phyloP scores from a whole-genome alignment of 2,797 vertebrate species.

The Anguilla anguilla region DNA sequence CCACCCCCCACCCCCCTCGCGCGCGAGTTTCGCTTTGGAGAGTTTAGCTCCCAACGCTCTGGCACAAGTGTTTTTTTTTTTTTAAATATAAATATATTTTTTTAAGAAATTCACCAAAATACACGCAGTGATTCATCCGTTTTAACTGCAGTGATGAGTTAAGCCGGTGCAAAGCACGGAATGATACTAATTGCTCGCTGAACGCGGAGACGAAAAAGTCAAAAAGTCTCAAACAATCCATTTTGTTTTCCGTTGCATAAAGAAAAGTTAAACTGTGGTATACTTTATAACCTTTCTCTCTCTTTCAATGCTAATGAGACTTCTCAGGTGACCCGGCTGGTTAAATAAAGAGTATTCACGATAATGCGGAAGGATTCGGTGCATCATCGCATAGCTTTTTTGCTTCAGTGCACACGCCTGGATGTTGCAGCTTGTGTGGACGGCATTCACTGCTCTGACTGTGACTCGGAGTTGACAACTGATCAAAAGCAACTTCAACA shows the following conservation, averaged over 20 bases:
- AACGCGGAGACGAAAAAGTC: background rate
- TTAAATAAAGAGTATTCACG: background rate
- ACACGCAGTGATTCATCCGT: background rate
- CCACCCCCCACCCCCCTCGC: background rate
- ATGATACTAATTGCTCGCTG: background rate
- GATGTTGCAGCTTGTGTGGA: too few species aligned
- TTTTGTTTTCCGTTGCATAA: background rate
- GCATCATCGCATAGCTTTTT: too few species aligned
- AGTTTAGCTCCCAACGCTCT: slow-evolving; percentile 20
- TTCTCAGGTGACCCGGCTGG: background rate
- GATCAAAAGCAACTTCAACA: background rate
- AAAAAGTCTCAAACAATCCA: background rate
- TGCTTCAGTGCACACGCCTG: too few species aligned
- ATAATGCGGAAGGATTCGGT: background rate
- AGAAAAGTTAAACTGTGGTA: background rate
- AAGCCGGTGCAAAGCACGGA: background rate
- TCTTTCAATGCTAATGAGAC: background rate
- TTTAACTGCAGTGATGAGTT: background rate
- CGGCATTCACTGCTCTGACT: too few species aligned
- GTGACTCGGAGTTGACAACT: too few species aligned
- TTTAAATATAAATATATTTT: background rate
- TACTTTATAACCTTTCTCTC: background rate
- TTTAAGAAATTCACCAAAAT: background rate
- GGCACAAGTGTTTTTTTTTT: background rate
- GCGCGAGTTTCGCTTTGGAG: background rate